Base-by-base conservation (phyloP, 2,888 invertebrate species). In the Rhamnusium bicolor region DNA sequence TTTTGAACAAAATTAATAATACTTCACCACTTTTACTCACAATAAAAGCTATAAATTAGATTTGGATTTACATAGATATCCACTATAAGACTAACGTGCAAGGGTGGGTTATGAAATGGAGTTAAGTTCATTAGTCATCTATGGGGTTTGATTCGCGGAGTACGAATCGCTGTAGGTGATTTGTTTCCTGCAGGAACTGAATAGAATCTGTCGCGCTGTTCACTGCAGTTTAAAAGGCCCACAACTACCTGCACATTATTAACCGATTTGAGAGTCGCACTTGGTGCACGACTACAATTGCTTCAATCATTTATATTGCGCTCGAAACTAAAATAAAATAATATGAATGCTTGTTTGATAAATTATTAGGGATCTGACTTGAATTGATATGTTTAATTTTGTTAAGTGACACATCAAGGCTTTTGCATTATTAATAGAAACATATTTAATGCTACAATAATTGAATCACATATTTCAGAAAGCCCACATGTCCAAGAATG, bases 91-190 rank as follows among this genome's bases (percentile, higher is more conserved):
- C 72, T 72, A 68, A 67, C 58, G 70, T 29, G 58, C 56, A 24
- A 51, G 51, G 71, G 73, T 74, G 78, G 71, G 71, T 78, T 77
- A 77, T 77, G 73, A 78, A 75, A 68, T 75, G 73, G 62, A 63
- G 62, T 72, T 62, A 72, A 71, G 60, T 70, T 79, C 78, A 83
- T 84, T 84, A 81, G 81, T 84, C 83, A 84, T 84, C 82, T 81
- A 75, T 77, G 79, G 77, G 73, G 76, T 66, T 74, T 74, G 79
- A 72, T 73, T 73, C 78, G 77, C 79, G 79, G 78, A 85, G 84
- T 85, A 71, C 66, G 71, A 66, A 65, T 66, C 71, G 58, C 10
- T 71, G 71, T 71, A 66, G 66, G 71, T 60, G 60, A 71, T 85
- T 85, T 85, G 83, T 85, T 79, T 82, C 74, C 84, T 76, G 75